A percentile compares a stretch with the other conserved stretches of the same genome.
These are phyloP conservation scores for Babyrousa celebensis DNA, from an alignment of 2,797 vertebrate species.

Conservation along the genomic window DNA sequence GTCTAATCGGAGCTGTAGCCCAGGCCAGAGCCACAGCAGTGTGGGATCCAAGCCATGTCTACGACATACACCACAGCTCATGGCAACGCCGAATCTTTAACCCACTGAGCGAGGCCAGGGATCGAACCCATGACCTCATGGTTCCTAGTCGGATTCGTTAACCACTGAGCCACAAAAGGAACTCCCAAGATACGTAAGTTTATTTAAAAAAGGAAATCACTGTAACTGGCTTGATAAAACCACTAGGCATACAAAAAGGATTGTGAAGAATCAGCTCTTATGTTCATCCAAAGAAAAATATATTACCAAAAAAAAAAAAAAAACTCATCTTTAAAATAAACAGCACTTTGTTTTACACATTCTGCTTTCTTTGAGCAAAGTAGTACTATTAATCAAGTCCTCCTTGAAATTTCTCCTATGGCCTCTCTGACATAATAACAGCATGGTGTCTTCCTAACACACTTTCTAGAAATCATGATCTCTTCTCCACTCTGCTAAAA, in stretches of 20 bases:
- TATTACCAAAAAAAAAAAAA: slow-evolving; percentile 57
- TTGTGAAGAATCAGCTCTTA: slow-evolving; percentile 58
- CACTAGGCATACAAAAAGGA: background rate
- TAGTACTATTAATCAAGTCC: background rate
- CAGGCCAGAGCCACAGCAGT: too few species aligned
- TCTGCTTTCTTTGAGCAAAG: background rate
- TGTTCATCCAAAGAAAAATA: slow-evolving; percentile 56
- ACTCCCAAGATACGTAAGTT: background rate
- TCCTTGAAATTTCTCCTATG: background rate
- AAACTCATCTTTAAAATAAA: slow-evolving; percentile 50
- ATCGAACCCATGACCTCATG: too few species aligned
- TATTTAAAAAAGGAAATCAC: slow-evolving; percentile 35
- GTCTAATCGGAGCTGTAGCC: too few species aligned
- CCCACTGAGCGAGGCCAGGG: too few species aligned
- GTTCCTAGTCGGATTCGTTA: too few species aligned
- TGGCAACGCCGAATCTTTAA: too few species aligned
- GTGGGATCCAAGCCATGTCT: too few species aligned
- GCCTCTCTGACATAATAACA: background rate
- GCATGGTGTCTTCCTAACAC: background rate
- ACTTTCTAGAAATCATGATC: background rate
- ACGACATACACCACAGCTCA: too few species aligned
- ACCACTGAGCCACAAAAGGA: too few species aligned
- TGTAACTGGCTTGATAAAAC: slow-evolving; percentile 16
- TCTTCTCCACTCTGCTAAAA: slow-evolving; percentile 2
- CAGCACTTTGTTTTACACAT: background rate